These are phyloP conservation scores for Drosophila tsacasi DNA, from an alignment of 1,140 invertebrate genomes.

Conservation along the genomic window DNA sequence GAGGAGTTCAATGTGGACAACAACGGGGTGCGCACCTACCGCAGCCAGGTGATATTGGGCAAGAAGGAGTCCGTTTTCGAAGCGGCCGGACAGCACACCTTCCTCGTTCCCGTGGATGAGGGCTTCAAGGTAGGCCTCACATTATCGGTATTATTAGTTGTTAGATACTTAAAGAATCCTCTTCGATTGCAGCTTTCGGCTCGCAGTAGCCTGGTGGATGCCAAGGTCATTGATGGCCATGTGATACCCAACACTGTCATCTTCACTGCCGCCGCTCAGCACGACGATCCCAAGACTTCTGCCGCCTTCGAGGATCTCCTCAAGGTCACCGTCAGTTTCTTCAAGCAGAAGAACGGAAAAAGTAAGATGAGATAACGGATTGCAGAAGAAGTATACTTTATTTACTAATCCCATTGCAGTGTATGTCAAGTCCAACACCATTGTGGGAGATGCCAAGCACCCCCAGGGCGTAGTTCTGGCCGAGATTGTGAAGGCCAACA, in stretches of 20 bases:
- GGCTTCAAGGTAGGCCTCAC: slow-evolving; percentile 90
- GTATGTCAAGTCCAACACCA: slow-evolving; percentile 94
- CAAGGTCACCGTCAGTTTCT: slow-evolving; percentile 92
- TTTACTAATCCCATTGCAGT: slow-evolving; percentile 86
- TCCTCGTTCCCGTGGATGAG: slow-evolving; percentile 96
- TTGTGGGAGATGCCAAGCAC: slow-evolving; percentile 91
- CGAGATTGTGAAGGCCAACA: slow-evolving; percentile 95
- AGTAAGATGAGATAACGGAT: slow-evolving; percentile 60
- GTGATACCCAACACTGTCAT: slow-evolving; percentile 94
- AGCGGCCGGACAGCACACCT: slow-evolving; percentile 92
- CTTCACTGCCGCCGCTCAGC: slow-evolving; percentile 92
- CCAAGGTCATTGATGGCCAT: slow-evolving; percentile 95
- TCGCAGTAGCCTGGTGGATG: slow-evolving; percentile 88
- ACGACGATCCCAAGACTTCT: slow-evolving; percentile 90
- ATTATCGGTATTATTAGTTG: not conserved
- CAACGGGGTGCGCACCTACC: slow-evolving; percentile 89
- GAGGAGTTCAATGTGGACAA: slow-evolving; percentile 90
- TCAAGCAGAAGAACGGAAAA: slow-evolving; percentile 87
- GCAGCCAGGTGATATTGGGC: slow-evolving; percentile 89
- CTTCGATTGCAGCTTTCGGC: slow-evolving; percentile 85
- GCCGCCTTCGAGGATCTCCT: slow-evolving; percentile 93
- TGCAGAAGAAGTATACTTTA: not conserved
- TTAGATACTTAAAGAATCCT: not conserved
- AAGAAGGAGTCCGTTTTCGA: slow-evolving; percentile 91
- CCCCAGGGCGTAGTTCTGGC: slow-evolving; percentile 92